Evolutionary conservation across 1,140 invertebrate genomes (phyloP).

Genomic region (Pectinophora gossypiella): DNA sequence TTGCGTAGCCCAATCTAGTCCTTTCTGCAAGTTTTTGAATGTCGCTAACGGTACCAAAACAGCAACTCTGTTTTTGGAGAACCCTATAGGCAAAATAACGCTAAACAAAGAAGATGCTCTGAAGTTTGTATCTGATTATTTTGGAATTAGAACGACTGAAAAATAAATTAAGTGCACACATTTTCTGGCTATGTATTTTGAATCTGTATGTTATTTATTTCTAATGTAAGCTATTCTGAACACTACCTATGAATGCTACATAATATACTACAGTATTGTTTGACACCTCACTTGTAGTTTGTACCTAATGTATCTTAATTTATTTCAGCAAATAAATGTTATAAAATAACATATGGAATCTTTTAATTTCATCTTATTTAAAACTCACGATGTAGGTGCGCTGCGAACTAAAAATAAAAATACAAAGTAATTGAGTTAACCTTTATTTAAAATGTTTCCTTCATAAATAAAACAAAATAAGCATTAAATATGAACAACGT

Average conservation of each 20-base stretch:
- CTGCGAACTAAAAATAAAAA: too few relatives aligned
- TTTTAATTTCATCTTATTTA: too few relatives aligned
- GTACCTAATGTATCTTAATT: too few relatives aligned
- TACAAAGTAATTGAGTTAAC: conserved; percentile 42
- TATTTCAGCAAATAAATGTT: too few relatives aligned
- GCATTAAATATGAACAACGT: conserved; percentile 57
- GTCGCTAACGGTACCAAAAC: conserved; percentile 75
- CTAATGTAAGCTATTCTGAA: too few relatives aligned
- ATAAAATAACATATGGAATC: too few relatives aligned
- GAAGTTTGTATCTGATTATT: conserved; percentile 37
- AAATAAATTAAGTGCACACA: conserved; percentile 21
- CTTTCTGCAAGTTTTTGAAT: conserved; percentile 84
- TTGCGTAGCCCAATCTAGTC: conserved; percentile 32
- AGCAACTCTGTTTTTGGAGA: conserved; percentile 83
- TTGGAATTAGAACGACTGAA: conserved; percentile 31
- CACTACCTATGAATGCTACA: too few relatives aligned
- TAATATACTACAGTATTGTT: too few relatives aligned
- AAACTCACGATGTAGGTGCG: too few relatives aligned
- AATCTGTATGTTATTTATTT: too few relatives aligned
- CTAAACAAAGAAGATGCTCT: conserved; percentile 36
- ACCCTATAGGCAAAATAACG: conserved; percentile 77
- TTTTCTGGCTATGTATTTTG: too few relatives aligned
- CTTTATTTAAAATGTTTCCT: conserved; percentile 63
- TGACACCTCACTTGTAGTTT: too few relatives aligned
- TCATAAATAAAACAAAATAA: conserved; percentile 72